Conservation (phyloP, 2,888 invertebrate species). For the Netelia melanura region DNA sequence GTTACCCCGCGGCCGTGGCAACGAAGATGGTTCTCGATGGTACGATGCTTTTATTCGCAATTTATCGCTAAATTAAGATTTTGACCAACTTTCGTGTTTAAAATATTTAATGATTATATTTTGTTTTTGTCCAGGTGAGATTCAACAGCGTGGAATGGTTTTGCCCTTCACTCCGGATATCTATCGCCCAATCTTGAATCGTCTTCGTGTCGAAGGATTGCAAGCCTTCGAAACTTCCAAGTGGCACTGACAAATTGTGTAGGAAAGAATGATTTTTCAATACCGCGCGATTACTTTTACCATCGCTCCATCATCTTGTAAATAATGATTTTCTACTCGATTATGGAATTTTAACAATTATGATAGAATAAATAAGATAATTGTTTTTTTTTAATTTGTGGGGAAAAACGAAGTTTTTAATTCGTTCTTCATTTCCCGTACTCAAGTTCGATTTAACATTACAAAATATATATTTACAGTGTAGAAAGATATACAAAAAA, state of each 20-base stretch:
- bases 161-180: slow-evolving; percentile 96
- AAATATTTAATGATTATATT: slow-evolving; percentile 64
- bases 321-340: slow-evolving; percentile 28
- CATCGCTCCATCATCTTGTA: slow-evolving; percentile 26
- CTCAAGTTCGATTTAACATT: not conserved
- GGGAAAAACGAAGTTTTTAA: not conserved
- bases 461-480: slow-evolving; percentile 54
- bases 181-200: slow-evolving; percentile 95
- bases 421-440: too few species aligned
- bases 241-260: slow-evolving; percentile 77
- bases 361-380: slow-evolving; percentile 4
- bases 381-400: not conserved
- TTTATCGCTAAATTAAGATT: not conserved
- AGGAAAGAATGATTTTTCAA: slow-evolving; percentile 8
- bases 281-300: not conserved
- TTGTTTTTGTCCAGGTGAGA: slow-evolving; percentile 90
- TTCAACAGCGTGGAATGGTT: slow-evolving; percentile 97
- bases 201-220: slow-evolving; percentile 95
- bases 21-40: slow-evolving; percentile 99
- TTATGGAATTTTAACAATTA: slow-evolving; percentile 10
- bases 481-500: not conserved
- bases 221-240: slow-evolving; percentile 89
- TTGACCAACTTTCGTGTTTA: too few species aligned
- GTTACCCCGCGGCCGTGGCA: slow-evolving; percentile 97
- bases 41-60: slow-evolving; percentile 80